These are phyloP conservation scores for Cyprinodon diabolis DNA, from an alignment of 2,797 vertebrate genomes.

Conservation along the genomic window DNA sequence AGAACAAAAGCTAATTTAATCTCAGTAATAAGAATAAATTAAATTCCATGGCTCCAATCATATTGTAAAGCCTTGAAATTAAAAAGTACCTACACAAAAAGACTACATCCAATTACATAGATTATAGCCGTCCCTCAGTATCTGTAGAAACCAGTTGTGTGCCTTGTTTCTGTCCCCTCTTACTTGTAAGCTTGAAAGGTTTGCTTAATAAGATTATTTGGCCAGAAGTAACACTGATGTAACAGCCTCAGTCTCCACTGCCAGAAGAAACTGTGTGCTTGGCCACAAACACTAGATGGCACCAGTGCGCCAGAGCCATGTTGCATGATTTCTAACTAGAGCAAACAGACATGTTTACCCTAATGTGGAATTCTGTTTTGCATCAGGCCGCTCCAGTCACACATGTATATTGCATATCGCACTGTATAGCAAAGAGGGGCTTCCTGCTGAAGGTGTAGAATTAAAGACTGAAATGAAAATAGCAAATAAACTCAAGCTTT, in stretches of 20 bases:
- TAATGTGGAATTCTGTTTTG: slow-evolving; percentile 38
- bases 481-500: not conserved
- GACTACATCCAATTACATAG: not conserved
- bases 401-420: slow-evolving; percentile 12
- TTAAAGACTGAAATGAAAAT: not conserved
- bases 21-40: slow-evolving; percentile 20
- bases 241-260: not conserved
- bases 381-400: slow-evolving; percentile 19
- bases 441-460: not conserved
- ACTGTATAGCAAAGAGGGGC: slow-evolving; percentile 1
- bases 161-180: not conserved
- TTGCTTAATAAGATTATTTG: not conserved
- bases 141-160: not conserved
- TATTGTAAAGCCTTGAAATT: slow-evolving; percentile 2
- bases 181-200: not conserved
- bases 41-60: slow-evolving; percentile 10
- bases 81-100: slow-evolving; percentile 4
- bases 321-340: slow-evolving; percentile 9
- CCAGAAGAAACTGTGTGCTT: slow-evolving; percentile 12
- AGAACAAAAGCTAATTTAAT: slow-evolving; percentile 23
- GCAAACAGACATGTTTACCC: slow-evolving; percentile 26
- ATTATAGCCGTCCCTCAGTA: slow-evolving; percentile 1
- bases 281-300: slow-evolving; percentile 70
- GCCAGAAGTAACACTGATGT: not conserved
- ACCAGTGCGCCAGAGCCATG: slow-evolving; percentile 52